A percentile compares a stretch with the other conserved stretches of the same genome.
These are phyloP conservation scores for Morone saxatilis DNA, from an alignment of 2,113 vertebrate genomes.

Conservation along the genomic window DNA sequence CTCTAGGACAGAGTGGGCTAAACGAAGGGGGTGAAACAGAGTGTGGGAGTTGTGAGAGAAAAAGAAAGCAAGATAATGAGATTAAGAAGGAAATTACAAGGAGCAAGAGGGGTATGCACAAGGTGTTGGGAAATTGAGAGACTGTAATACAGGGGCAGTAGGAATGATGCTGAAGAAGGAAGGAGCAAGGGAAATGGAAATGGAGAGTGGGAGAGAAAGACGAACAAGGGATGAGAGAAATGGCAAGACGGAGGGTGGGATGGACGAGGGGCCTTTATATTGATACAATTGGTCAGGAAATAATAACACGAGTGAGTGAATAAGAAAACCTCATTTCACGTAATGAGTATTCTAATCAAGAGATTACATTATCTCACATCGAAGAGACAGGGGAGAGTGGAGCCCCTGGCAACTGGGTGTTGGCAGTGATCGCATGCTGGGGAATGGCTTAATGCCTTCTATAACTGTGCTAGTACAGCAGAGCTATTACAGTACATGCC, in stretches of 20 bases:
- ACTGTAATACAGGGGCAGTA: constrained; percentile 51
- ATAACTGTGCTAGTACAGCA: constrained; percentile 44
- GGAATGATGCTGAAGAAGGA: constrained; percentile 53
- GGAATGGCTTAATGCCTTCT: constrained; percentile 66
- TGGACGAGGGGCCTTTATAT: constrained; percentile 61
- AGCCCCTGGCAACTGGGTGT: constrained; percentile 67
- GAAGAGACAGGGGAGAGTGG: constrained; percentile 46
- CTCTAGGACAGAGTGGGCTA: constrained; percentile 64
- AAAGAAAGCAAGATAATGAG: constrained; percentile 76
- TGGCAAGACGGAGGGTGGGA: constrained; percentile 30
- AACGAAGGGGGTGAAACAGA: constrained; percentile 62
- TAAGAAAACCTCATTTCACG: constrained; percentile 81
- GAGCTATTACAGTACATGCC: constrained; percentile 58
- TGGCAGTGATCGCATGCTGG: constrained; percentile 53
- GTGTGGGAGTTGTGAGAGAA: constrained; percentile 52
- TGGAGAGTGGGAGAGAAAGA: constrained; percentile 40
- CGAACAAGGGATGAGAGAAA: constrained; percentile 32
- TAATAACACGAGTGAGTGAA: constrained; percentile 82
- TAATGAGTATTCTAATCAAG: constrained; percentile 86
- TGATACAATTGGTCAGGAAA: constrained; percentile 79
- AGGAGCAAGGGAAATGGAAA: constrained; percentile 62
- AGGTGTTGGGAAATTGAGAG: constrained; percentile 56
- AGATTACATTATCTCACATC: constrained; percentile 81
- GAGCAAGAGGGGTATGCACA: constrained; percentile 54
- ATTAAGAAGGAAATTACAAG: constrained; percentile 80